Conservation (phyloP, 2,888 invertebrate species). For the Eristalis pertinax region DNA sequence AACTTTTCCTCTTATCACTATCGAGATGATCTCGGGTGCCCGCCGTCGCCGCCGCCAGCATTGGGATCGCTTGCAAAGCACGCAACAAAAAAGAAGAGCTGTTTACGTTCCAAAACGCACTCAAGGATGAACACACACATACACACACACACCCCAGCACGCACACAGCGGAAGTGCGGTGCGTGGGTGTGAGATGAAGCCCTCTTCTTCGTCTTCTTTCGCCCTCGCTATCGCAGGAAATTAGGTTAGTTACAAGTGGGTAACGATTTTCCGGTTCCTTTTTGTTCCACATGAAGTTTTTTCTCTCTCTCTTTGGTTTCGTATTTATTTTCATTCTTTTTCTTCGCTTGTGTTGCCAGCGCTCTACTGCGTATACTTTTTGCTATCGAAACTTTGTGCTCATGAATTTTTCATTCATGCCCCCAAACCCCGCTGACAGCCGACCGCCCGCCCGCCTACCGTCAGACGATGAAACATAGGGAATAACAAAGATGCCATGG, state of each 20-base stretch:
- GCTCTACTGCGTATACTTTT: slow-evolving; percentile 16
- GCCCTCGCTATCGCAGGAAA: slow-evolving; percentile 50
- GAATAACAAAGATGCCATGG: slow-evolving; percentile 16
- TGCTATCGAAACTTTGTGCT: slow-evolving; percentile 57
- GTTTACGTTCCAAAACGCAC: slow-evolving; percentile 59
- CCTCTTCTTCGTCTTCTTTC: neutral
- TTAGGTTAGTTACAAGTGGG: slow-evolving; percentile 72
- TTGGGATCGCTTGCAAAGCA: neutral
- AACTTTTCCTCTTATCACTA: slow-evolving; percentile 62
- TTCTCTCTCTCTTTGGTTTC: neutral
- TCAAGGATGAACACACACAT: slow-evolving; percentile 26
- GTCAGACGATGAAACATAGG: neutral
- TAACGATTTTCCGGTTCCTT: slow-evolving; percentile 66
- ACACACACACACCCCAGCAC: too few relatives aligned
- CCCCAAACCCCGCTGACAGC: neutral
- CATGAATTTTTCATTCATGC: slow-evolving; percentile 67
- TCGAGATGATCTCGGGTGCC: slow-evolving; percentile 5
- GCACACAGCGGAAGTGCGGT: slow-evolving; percentile 27
- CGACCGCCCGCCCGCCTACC: neutral
- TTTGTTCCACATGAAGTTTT: slow-evolving; percentile 27
- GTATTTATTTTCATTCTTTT: neutral
- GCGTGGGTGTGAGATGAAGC: neutral
- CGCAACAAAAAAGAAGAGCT: slow-evolving; percentile 23
- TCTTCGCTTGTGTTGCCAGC: neutral
- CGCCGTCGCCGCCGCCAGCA: neutral